Evolutionary conservation across 2,113 vertebrate species (phyloP).

Genomic region (Alaudala cheleensis): DNA sequence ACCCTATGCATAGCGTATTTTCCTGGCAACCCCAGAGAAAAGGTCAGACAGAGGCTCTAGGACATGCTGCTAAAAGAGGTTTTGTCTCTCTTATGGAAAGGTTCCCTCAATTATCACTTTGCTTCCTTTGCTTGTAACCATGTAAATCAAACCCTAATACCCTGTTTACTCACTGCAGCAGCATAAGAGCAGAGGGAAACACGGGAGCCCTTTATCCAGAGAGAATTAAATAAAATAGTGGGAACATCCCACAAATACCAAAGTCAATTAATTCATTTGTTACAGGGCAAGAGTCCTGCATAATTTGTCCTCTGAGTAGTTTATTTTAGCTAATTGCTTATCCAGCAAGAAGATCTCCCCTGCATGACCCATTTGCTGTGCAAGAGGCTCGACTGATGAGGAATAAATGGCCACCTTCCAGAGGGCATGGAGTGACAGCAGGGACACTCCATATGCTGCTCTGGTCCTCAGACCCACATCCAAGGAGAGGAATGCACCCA

Average conservation of each 20-base stretch:
- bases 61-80: neutral
- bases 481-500: neutral
- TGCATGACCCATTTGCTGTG: neutral
- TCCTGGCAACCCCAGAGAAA: neutral
- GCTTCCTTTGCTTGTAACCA: neutral
- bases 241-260: neutral
- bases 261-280: constrained; percentile 4
- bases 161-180: neutral
- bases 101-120: neutral
- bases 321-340: constrained; percentile 52
- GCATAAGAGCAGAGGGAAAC: neutral
- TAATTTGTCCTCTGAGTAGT: constrained; percentile 25
- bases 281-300: neutral
- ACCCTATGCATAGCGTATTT: neutral
- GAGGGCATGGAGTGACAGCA: neutral
- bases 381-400: neutral
- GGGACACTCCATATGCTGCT: rapidly evolving
- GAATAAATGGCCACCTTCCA: neutral
- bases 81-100: neutral
- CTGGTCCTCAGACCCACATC: neutral
- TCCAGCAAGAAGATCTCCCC: constrained; percentile 20
- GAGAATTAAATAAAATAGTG: neutral
- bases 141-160: neutral
- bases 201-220: neutral
- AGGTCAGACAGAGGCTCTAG: neutral